Conservation (phyloP, 2,797 vertebrate species). For the Toxotes lorentzi region DNA sequence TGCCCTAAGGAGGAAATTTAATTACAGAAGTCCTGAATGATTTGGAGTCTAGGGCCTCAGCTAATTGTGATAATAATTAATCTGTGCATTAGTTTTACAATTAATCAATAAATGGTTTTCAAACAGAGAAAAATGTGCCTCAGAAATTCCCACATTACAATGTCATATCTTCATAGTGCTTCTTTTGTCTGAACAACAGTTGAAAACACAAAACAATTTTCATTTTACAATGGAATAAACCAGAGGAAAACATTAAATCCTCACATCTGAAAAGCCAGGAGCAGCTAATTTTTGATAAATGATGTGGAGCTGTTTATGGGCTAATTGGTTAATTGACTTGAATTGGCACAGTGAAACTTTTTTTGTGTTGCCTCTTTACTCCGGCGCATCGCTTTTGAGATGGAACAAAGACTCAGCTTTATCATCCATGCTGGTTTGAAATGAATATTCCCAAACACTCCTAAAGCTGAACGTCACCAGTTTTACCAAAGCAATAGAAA, state of each 20-base stretch:
- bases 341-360: neutral
- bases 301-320: neutral
- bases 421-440: neutral
- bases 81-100: neutral
- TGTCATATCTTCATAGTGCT: neutral
- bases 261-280: neutral
- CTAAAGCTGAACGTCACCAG: slow-evolving; percentile 23
- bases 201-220: neutral
- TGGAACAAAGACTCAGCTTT: neutral
- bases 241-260: neutral
- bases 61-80: neutral
- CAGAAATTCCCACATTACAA: neutral
- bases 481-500: slow-evolving; percentile 13
- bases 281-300: neutral
- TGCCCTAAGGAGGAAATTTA: neutral
- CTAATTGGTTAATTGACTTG: neutral
- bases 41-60: neutral
- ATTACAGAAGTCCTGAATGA: neutral
- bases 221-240: neutral
- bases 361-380: neutral
- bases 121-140: neutral
- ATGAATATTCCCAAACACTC: neutral
- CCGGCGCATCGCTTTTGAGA: neutral
- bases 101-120: neutral
- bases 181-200: neutral